Base-by-base conservation (phyloP, 2,113 vertebrate genomes). In the Epinephelus lanceolatus region DNA sequence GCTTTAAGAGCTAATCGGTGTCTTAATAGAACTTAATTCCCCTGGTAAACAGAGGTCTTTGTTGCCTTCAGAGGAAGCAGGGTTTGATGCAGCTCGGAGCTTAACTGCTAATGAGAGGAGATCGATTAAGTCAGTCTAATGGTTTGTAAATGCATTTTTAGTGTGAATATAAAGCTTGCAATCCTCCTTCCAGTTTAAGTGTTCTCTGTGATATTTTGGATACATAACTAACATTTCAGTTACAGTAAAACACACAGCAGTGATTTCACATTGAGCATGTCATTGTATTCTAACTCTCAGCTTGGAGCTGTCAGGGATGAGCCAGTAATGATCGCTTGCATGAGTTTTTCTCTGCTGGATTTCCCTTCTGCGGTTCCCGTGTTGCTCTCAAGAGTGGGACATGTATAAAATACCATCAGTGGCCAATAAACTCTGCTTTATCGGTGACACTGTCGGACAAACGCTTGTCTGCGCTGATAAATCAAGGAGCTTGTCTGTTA, bases 371-470 rank as follows among this genome's bases (percentile, higher is more conserved):
- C 15, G 62, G 67, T 27, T 15, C n/a, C 40, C 0, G 0, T 21
- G 63, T 40, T 6, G 73, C 69, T 84, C 76, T 60, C 55, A 52
- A 52, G 56, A 8, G 52, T 25, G 21, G 14, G 42, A 30, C 15
- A 12, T 73, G 73, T 67, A 47, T 72, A 63, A 61, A 70, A 83
- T 4, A 13, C 42, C 59, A 45, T 75, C 52, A 33, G 57, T 18
- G 60, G 57, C 69, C 51, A 47, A 47, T 63, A 47, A 77, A 76
- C 68, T 37, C 61, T 1, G 56, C 62, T 73, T 66, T 47, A 51
- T 84, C 40, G 55, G 6, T 66, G 52, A 23, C 59, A 49, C 71
- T 80, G 81, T 78, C 86, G 83, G 78, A 83, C 82, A 77, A 85
- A 83, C 79, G 75, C 66, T 76, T 27, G 40, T 71, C n/a, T 68